Percentiles rank a stretch among this genome's conserved stretches.
These are phyloP conservation scores for Dicrurus megarhynchus DNA, from an alignment of 2,113 vertebrate species.

Conservation along the genomic window DNA sequence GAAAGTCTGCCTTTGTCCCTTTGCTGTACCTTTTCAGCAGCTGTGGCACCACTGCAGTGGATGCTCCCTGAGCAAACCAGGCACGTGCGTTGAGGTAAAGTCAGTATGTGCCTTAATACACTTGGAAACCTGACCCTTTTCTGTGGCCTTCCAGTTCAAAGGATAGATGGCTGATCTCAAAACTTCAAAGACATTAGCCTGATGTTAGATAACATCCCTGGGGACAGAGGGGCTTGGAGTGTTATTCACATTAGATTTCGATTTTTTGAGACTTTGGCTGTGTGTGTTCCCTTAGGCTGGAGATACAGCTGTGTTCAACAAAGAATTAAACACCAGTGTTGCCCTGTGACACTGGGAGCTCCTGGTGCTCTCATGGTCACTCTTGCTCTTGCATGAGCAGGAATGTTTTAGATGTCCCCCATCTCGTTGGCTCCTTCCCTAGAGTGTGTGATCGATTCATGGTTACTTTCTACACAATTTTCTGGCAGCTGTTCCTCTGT, in stretches of 20 bases:
- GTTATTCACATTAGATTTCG: not conserved
- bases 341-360: not conserved
- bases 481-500: not conserved
- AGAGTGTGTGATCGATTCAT: not conserved
- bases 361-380: not conserved
- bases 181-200: not conserved
- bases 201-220: not conserved
- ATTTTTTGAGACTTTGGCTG: not conserved
- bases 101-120: not conserved
- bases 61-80: not conserved
- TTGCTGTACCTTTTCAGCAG: not conserved
- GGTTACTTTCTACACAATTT: not conserved
- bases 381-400: not conserved
- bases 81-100: not conserved
- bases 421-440: not conserved
- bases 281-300: not conserved
- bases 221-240: not conserved
- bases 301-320: not conserved
- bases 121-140: not conserved
- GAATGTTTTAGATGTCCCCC: not conserved
- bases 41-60: not conserved
- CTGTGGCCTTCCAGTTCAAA: not conserved
- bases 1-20: not conserved
- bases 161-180: not conserved
- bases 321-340: not conserved